A percentile compares a stretch with the other conserved stretches of the same genome.
phyloP scores from a whole-genome alignment of 2,113 vertebrate genomes.

The Struthidea cinerea region DNA sequence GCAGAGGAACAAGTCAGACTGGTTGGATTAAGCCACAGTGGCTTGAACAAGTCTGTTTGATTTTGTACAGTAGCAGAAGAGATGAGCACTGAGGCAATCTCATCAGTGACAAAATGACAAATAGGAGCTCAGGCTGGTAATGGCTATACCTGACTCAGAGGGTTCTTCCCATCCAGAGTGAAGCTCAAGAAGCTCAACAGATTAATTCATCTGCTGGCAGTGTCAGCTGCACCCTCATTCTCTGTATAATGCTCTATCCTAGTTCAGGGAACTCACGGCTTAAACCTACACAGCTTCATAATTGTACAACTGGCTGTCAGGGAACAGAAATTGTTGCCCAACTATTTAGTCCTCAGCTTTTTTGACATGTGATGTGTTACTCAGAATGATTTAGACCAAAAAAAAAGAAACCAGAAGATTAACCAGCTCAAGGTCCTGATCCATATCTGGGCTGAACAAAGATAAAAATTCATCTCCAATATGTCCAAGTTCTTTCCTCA shows the following conservation, averaged over 20 bases:
- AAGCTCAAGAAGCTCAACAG: neutral
- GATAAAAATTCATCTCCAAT: neutral
- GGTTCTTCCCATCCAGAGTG: neutral
- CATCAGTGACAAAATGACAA: neutral
- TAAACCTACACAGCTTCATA: neutral
- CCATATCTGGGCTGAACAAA: neutral
- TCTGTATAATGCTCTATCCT: neutral
- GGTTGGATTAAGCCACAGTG: neutral
- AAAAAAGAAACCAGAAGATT: neutral
- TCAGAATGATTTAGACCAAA: neutral
- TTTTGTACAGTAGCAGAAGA: neutral
- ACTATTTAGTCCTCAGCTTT: neutral
- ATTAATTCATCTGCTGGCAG: neutral
- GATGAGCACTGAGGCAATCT: neutral
- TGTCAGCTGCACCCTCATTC: neutral
- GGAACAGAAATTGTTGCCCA: neutral
- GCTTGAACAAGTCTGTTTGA: neutral
- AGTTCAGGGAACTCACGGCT: neutral
- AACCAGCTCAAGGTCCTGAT: neutral
- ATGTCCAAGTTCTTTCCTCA: neutral
- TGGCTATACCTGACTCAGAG: neutral
- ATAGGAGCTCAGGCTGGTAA: neutral
- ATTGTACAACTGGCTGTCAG: neutral
- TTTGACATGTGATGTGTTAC: neutral
- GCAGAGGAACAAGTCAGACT: neutral